These are phyloP conservation scores for Callopanchax toddi DNA, from an alignment of 2,113 vertebrate genomes.

Conservation along the genomic window DNA sequence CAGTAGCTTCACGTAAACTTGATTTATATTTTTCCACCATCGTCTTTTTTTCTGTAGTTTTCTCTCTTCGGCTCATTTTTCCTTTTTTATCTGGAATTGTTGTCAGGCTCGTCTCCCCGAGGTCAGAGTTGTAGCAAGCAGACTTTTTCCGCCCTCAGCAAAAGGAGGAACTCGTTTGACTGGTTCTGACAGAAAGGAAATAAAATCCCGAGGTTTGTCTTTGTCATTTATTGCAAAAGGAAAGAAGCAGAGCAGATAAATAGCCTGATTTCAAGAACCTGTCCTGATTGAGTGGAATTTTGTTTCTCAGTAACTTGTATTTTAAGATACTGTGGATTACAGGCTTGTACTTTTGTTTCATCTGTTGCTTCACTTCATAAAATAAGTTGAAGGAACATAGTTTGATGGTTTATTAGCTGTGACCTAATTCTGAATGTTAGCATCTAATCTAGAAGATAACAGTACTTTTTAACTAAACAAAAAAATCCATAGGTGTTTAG, in stretches of 20 bases:
- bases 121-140: constrained; percentile 60
- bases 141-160: constrained; percentile 60
- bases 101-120: constrained; percentile 52
- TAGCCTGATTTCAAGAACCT: constrained; percentile 19
- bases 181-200: constrained; percentile 80
- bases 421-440: neutral
- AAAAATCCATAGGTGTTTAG: neutral
- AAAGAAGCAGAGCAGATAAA: constrained; percentile 40
- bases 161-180: constrained; percentile 76
- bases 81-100: constrained; percentile 37
- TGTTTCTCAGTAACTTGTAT: too few species aligned
- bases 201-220: constrained; percentile 72
- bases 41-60: neutral
- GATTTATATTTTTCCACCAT: too few species aligned
- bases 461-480: neutral
- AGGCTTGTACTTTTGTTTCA: neutral
- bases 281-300: neutral
- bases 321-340: too few species aligned
- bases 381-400: too few species aligned
- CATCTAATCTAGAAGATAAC: neutral
- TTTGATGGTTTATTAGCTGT: neutral
- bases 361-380: too few species aligned
- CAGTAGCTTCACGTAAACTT: too few species aligned
- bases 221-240: constrained; percentile 45
- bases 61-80: constrained; percentile 20